Percentiles rank a stretch among this genome's conserved stretches.
Conservation (phyloP, 2,888 invertebrate species). For the Drosophila austrosaltans region DNA sequence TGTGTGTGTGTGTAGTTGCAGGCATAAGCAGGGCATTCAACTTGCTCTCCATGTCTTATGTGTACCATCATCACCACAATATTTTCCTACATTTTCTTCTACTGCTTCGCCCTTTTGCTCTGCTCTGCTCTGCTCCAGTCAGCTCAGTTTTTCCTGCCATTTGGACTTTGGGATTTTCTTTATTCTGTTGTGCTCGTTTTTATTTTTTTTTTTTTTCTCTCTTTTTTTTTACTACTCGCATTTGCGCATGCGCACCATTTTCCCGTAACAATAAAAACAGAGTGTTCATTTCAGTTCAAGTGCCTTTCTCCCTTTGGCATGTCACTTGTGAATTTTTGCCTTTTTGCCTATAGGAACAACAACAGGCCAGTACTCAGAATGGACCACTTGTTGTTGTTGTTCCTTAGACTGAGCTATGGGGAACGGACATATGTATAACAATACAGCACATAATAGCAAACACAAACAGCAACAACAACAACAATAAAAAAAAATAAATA, state of each 20-base stretch:
- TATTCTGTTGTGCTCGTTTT: conserved; percentile 20
- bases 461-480: conserved; percentile 33
- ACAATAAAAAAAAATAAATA: conserved; percentile 26
- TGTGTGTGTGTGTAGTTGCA: conserved; percentile 1
- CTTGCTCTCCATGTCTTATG: conserved; percentile 51
- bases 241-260: conserved; percentile 79
- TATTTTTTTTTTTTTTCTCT: conserved; percentile 21
- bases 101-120: conserved; percentile 35
- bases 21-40: conserved; percentile 70
- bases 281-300: conserved; percentile 54
- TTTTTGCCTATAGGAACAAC: conserved; percentile 14
- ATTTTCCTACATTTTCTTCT: conserved; percentile 68
- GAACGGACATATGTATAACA: conserved; percentile 38
- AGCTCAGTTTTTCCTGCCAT: conserved; percentile 39
- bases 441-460: conserved; percentile 30
- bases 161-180: conserved; percentile 25
- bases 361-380: conserved; percentile 35
- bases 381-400: conserved; percentile 35
- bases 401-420: neutral
- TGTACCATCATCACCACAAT: conserved; percentile 70
- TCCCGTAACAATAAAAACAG: conserved; percentile 63
- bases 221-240: conserved; percentile 47
- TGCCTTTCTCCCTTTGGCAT: conserved; percentile 66
- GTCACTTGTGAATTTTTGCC: conserved; percentile 39
- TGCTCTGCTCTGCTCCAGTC: conserved; percentile 13